Evolutionary conservation across 2,888 invertebrate species (phyloP), one percentile per base, ranked within the genome.

Genomic region (Tetragonisca angustula): DNA sequence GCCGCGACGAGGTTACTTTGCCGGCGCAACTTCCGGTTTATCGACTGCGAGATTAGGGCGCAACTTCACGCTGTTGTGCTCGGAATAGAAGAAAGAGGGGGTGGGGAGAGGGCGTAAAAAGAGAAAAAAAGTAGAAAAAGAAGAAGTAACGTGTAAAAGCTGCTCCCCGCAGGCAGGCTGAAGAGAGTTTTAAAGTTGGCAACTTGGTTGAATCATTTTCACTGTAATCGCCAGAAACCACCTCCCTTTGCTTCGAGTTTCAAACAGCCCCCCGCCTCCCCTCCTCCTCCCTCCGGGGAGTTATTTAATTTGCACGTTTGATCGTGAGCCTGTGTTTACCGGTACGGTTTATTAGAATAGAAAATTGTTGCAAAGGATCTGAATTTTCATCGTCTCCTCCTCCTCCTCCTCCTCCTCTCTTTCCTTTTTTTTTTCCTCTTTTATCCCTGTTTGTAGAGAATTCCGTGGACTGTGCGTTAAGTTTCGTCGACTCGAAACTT

Each of bases 1-100:
- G 81, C 65, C 32, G 32, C 43, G 43, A 43, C 65, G 61, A 24
- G 54, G 79, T 24, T 67, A 62, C 69, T 73, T 27, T 50, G 78
- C 56, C 69, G 70, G 83, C 80, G 72, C 69, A 86, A 86, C 76
- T 86, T 76, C 70, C 67, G 81, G 81, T 78, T 89, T 89, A 89
- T 87, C 88, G 70, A 71, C 56, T 68, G 62, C 77, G 76, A 84
- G 84, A 87, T 87, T 88, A 88, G 79, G 83, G 87, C 56, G n/a
- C 59, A 79, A 74, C 74, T 80, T 85, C 59, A 27, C 56, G 70
- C 72, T 27, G 32, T 49, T 27, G 32, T 49, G 73, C 43, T 56
- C 49, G 56, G 50, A 61, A 21, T 21, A 49, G 54, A 67, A n/a
- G 43, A 49, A 17, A 43, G 1, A 65, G 32, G 32, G 27, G 27